Conservation (phyloP, 2,113 vertebrate genomes). For the Platycercus adscitus region DNA sequence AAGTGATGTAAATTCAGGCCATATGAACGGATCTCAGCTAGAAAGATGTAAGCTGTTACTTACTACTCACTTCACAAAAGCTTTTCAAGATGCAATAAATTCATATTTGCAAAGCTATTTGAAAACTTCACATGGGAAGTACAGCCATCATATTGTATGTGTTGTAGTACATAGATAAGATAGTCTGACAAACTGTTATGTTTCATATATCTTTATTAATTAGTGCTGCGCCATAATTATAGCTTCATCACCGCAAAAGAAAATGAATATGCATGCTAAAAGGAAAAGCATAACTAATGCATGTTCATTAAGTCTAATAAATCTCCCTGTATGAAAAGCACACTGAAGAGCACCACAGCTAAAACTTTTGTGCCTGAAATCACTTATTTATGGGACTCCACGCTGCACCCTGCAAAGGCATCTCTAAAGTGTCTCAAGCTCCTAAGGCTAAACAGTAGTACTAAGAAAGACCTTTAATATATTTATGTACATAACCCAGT, state of each 20-base stretch:
- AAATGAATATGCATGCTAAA: constrained; percentile 41
- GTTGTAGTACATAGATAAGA: not conserved
- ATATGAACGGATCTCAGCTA: not conserved
- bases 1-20: constrained; percentile 7
- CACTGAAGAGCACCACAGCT: not conserved
- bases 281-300: constrained; percentile 15
- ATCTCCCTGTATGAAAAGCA: not conserved
- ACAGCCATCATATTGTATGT: not conserved
- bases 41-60: constrained; percentile 5
- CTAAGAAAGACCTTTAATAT: not conserved
- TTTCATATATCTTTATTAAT: constrained; percentile 42
- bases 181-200: not conserved
- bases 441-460: not conserved
- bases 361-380: constrained; percentile 10
- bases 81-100: constrained; percentile 29
- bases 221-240: not conserved
- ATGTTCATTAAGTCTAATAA: constrained; percentile 29
- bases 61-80: not conserved
- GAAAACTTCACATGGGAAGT: not conserved
- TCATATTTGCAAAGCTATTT: constrained; percentile 13
- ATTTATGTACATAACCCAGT: not conserved
- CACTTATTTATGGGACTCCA: not conserved
- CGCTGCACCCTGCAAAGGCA: not conserved
- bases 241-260: not conserved
- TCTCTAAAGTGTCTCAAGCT: not conserved